Evolutionary conservation across 2,797 vertebrate species (phyloP), one percentile per base, ranked within the genome.

Genomic region (Anisognathus igniventris): DNA sequence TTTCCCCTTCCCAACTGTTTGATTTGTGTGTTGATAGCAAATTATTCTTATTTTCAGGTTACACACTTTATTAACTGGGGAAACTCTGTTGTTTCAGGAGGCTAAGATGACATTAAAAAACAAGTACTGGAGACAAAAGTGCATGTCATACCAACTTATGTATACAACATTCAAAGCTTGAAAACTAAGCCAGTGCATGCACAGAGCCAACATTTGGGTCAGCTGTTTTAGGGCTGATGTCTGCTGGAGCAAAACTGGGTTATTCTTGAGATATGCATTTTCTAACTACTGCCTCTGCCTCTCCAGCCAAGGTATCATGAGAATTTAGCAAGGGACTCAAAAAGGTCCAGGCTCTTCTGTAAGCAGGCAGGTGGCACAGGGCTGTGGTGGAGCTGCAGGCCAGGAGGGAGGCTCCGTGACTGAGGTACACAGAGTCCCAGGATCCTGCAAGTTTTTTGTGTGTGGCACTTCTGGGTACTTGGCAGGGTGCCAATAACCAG

Each of bases 401-500:
- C 58, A 19, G 57, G 15, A 13, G 25, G 67, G 48, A 75, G 27
- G 47, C 42, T 93, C 24, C 1, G 6, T 84, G 70, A 28, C 23
- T 51, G 77, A 51, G 0, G 0, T 10, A 31, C 0, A 0, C 1
- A 22, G 20, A 48, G 4, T 50, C 40, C 48, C 51, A 74, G 8
- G 60, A 33, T 74, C 40, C 50, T 56, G 30, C 0, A 1, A 40
- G 25, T 21, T 45, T 39, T 95, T 51, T 68, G n/a, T 24, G 40
- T 61, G 76, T 5, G 3, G 31, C 28, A 10, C 24, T 88, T 75
- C 24, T 44, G 67, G 39, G 65, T 19, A 10, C 62, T 57, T 4
- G 1, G 27, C 42, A 71, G 42, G 21, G 11, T 35, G 42, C 42
- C 5, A 3, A 31, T 44, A 76, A 42, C 31, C 8, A 7, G 13